Evolutionary conservation across 2,113 vertebrate genomes (phyloP).

Genomic region (Numenius arquata): DNA sequence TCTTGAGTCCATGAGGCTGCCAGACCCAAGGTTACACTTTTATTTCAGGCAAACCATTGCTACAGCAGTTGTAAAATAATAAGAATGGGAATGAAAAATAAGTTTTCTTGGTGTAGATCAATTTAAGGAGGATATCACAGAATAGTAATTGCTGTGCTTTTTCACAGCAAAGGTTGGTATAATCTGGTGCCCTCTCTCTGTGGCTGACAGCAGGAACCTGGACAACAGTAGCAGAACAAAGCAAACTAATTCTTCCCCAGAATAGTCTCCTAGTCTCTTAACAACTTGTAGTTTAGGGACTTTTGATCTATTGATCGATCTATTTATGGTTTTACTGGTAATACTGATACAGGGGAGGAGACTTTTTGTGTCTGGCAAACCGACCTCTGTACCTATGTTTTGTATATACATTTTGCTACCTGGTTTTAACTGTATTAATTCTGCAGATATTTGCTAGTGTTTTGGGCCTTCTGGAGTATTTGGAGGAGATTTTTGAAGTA

Average conservation of each 20-base stretch:
- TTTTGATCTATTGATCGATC: rapidly evolving
- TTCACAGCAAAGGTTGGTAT: not conserved
- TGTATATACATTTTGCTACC: not conserved
- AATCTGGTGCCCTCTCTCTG: not conserved
- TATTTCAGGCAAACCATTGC: not conserved
- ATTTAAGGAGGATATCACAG: not conserved
- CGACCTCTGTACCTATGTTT: not conserved
- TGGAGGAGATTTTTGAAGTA: not conserved
- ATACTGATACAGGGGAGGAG: not conserved
- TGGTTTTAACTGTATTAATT: not conserved
- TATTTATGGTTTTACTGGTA: not conserved
- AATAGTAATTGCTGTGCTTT: not conserved
- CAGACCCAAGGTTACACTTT: not conserved
- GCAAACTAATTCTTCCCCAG: not conserved
- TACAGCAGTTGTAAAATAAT: not conserved
- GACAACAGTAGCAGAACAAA: not conserved
- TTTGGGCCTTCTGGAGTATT: not conserved
- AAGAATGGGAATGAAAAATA: not conserved
- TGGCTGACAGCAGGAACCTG: not conserved
- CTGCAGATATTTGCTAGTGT: not conserved
- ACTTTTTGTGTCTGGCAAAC: not conserved
- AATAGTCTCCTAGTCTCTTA: not conserved
- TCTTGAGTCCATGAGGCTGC: not conserved
- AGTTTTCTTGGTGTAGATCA: not conserved
- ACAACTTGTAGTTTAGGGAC: not conserved